Conservation (phyloP, 2,797 vertebrate genomes). For the Anguilla anguilla region DNA sequence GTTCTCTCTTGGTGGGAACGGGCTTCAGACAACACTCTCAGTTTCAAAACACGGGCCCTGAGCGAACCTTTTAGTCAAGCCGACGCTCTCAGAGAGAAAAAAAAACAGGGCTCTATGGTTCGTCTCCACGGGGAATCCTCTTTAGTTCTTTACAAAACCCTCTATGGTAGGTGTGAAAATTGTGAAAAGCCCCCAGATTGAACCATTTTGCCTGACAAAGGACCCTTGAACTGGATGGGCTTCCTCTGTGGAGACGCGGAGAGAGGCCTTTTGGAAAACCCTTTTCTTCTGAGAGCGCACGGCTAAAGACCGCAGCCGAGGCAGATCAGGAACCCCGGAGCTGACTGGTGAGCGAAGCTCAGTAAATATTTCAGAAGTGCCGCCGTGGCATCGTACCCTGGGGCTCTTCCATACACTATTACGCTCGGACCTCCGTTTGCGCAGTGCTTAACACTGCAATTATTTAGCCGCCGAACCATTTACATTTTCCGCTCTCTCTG, state of each 20-base stretch:
- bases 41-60: neutral
- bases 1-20: neutral
- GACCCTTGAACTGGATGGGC: no score
- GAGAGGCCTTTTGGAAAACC: no score
- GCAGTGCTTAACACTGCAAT: neutral
- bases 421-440: neutral
- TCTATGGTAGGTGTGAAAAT: no score
- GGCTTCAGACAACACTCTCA: no score
- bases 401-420: neutral
- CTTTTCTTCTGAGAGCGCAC: neutral
- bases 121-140: no score
- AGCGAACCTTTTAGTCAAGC: neutral
- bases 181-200: no score
- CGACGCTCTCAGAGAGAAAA: no score
- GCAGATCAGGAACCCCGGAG: neutral
- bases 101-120: no score
- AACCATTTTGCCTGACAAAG: no score
- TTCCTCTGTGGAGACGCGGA: no score
- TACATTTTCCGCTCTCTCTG: neutral
- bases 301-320: neutral
- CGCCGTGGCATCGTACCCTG: neutral
- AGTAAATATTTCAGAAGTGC: neutral
- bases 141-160: no score
- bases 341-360: neutral
- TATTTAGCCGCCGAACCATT: neutral